Percentiles rank a stretch among this genome's conserved stretches.
Conservation (phyloP, 2,888 invertebrate species). For the Nymphalis c-album region DNA sequence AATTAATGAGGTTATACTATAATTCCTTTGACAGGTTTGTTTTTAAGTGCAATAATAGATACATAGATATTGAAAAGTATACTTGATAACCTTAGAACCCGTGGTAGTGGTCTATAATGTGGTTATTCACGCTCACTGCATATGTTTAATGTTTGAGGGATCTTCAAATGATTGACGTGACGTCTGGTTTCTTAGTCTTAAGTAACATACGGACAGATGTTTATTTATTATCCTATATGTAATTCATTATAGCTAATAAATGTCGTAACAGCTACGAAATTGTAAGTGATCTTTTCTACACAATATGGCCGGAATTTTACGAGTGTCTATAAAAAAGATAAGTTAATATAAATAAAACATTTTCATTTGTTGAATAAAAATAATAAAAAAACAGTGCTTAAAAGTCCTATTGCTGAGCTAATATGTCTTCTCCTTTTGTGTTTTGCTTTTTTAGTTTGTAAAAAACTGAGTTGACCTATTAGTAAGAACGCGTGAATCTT, state of each 20-base stretch:
- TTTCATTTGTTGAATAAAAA: too few relatives aligned
- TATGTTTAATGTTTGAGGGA: conserved; percentile 72
- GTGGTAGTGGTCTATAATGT: conserved; percentile 58
- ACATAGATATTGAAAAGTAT: neutral
- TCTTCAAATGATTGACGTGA: conserved; percentile 75
- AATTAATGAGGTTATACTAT: too few relatives aligned
- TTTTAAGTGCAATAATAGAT: neutral
- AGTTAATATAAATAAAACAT: conserved; percentile 24
- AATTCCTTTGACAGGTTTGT: neutral
- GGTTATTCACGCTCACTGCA: conserved; percentile 69
- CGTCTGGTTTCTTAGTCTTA: conserved; percentile 59
- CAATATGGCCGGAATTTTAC: conserved; percentile 29
- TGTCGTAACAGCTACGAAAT: conserved; percentile 39
- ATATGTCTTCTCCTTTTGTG: too few relatives aligned
- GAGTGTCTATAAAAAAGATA: conserved; percentile 34
- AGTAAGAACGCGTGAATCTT: too few relatives aligned
- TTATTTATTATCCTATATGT: conserved; percentile 46
- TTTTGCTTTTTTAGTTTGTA: too few relatives aligned
- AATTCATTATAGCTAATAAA: conserved; percentile 46
- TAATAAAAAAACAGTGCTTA: too few relatives aligned
- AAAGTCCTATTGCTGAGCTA: too few relatives aligned
- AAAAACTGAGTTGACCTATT: too few relatives aligned
- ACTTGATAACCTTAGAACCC: conserved; percentile 13
- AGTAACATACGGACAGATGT: conserved; percentile 47
- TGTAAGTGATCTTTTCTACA: conserved; percentile 29